Evolutionary conservation across 2,797 vertebrate species (phyloP), one percentile per base, ranked within the genome.

Genomic region (Linurgus olivaceus): DNA sequence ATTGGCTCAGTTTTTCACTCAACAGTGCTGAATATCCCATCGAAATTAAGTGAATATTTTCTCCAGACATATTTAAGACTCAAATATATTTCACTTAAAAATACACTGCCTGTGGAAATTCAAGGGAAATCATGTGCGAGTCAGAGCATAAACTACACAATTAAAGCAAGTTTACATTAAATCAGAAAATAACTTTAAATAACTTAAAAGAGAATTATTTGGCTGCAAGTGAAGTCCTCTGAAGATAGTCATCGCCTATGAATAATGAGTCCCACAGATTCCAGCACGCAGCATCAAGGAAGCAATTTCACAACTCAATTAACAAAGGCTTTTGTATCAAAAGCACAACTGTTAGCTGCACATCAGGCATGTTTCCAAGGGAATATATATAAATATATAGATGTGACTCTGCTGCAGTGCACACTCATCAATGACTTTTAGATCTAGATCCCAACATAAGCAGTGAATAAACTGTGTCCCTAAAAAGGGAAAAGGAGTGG

Each of bases 141-240:
- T 75, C 92, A 83, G 83, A 73, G 91, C 89, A 91, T 70, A 88
- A 94, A 76, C 71, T 52, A 35, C 82, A 81, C 55, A 83, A 84
- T 94, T 91, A 52, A 86, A 90, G 73, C 57, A 58, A 88, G 74
- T 82, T 90, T 84, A 94, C 80, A 94, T 91, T 96, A 93, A 95
- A 96, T 94, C 91, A 91, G 91, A 94, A 96, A 97, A 95, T 94
- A 90, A 94, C 89, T 96, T 95, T 88, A 96, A 96, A 91, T 91
- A 90, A 95, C 87, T 96, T 94, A 91, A 96, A 96, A 91, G 95
- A 54, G 66, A 96, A 96, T 88, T 90, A 95, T 94, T 96, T 96
- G 93, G 95, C 93, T 93, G 82, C 85, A 71, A 96, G 88, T 94
- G 8, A 92, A 96, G 91, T 76, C 59, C 93, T 94, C 82, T 93